Conservation (phyloP, 2,797 vertebrate genomes). For the Furcifer pardalis region DNA sequence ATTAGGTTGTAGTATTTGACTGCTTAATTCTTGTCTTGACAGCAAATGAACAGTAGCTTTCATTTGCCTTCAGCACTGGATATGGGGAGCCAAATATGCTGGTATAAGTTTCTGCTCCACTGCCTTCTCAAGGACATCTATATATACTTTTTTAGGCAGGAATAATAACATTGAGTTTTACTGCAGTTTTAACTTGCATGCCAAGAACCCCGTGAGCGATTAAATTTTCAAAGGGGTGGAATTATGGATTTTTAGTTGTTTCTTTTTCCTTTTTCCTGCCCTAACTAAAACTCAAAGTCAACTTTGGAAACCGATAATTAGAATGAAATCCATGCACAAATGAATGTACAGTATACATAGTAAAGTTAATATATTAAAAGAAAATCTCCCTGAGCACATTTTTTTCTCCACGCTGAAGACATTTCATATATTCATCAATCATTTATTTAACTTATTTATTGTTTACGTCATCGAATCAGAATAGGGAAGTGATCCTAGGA, state of each 20-base stretch:
- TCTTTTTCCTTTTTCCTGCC: background rate
- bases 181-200: background rate
- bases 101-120: background rate
- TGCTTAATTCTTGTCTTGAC: too few relatives aligned
- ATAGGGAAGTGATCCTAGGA: background rate
- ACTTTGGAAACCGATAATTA: background rate
- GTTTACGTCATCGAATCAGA: background rate
- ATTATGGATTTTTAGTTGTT: background rate
- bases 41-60: background rate
- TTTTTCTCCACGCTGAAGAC: background rate
- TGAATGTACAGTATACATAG: background rate
- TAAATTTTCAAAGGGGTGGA: background rate
- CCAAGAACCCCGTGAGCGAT: background rate
- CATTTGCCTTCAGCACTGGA: background rate
- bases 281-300: background rate
- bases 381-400: background rate
- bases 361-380: background rate
- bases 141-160: background rate
- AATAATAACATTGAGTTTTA: conserved; percentile 7
- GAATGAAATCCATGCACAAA: background rate
- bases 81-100: background rate
- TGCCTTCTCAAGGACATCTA: background rate
- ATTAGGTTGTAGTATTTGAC: too few relatives aligned
- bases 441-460: too few relatives aligned
- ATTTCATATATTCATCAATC: background rate